Evolutionary conservation across 2,797 vertebrate species (phyloP), one percentile per base, ranked within the genome.

Genomic region (Propithecus deckenii): DNA sequence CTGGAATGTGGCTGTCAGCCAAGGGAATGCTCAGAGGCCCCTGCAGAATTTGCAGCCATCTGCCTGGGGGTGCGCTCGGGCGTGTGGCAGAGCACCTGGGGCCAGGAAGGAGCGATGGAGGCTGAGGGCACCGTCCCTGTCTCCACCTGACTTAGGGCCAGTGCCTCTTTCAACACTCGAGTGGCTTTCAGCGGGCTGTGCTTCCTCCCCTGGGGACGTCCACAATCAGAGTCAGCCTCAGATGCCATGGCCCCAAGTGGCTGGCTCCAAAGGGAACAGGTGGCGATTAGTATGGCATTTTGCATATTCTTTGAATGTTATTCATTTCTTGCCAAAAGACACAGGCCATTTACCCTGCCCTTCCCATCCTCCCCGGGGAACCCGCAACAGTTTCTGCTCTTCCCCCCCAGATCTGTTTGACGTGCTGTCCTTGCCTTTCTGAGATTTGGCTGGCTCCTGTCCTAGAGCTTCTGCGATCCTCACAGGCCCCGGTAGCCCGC

Each of bases 1-100:
- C 95, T 97, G 98, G 97, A 98, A 98, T 98, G 96, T 96, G 74
- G 86, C 96, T 84, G 46, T 88, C 86, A 83, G 97, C 95, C 97
- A 97, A 97, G 95, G 96, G 65, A 94, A 75, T 88, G 95, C 93
- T 86, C 95, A 28, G 94, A 97, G 97, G 96, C 97, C 98, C 97
- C 97, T 79, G 72, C 83, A 97, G 97, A 97, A 94, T 95, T 89
- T 93, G 74, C 69, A 96, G 93, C 95, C 97, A 93, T 97, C 96
- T 98, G 97, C 96, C 96, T 75, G 72, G 65, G 80, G 80, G 46
- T 41, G 86, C 80, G 84, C 65, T 38, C 57, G 72, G 74, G 67
- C 35, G 32, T n/a, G 72, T 63, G 79, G 88, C 78, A 89, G 89
- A 94, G 46, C 86, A 59, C 80, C 81, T 43, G 81, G 86, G 96